phyloP scores from a whole-genome alignment of 2,113 vertebrate genomes.

The Sakesphorus luctuosus region DNA sequence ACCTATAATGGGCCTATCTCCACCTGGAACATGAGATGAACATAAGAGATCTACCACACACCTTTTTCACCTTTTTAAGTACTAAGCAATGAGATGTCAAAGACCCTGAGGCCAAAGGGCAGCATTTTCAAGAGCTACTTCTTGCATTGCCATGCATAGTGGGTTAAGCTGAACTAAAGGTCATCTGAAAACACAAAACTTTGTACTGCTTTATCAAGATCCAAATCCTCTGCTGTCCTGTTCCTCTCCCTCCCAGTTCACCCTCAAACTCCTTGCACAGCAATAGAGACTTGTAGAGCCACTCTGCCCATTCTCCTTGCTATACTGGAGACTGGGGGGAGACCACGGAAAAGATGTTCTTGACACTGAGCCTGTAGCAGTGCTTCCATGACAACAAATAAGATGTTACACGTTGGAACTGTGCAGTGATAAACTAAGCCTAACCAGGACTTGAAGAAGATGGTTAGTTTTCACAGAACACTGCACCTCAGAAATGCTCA shows the following conservation, averaged over 20 bases:
- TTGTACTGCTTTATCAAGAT: not conserved
- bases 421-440: conserved; percentile 23
- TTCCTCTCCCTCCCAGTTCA: not conserved
- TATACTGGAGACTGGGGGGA: not conserved
- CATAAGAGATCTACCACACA: not conserved
- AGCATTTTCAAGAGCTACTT: not conserved
- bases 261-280: not conserved
- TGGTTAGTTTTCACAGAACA: not conserved
- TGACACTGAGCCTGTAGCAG: conserved; percentile 45
- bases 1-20: not conserved
- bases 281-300: not conserved
- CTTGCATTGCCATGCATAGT: not conserved
- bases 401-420: not conserved
- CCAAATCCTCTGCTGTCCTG: not conserved
- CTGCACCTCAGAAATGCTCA: not conserved
- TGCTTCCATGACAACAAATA: conserved; percentile 76
- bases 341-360: not conserved
- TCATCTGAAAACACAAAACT: not conserved
- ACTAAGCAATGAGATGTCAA: not conserved
- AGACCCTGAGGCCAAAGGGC: not conserved
- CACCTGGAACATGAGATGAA: not conserved
- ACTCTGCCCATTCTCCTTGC: not conserved
- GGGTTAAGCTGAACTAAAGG: not conserved
- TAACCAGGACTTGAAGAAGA: conserved; percentile 27
- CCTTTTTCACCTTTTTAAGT: not conserved